Percentiles rank a stretch among this genome's conserved stretches.
Conservation (phyloP, 2,797 vertebrate genomes). For the Thripadectes ignobilis region DNA sequence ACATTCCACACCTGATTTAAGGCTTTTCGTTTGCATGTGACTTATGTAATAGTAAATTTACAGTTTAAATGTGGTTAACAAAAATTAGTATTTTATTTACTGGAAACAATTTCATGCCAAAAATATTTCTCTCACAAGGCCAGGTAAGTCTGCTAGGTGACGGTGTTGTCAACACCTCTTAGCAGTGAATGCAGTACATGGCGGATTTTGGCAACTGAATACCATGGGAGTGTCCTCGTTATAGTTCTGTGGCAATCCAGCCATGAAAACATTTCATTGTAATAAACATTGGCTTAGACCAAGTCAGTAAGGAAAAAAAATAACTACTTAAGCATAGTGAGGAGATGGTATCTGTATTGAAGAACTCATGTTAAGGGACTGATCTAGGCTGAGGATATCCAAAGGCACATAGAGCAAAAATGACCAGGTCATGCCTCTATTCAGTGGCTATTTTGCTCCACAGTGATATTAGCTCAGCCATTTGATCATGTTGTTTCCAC, state of each 20-base stretch:
- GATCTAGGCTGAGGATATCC: neutral
- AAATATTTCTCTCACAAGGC: neutral
- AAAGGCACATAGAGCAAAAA: neutral
- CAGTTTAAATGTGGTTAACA: conserved; percentile 9
- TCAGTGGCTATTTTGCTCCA: neutral
- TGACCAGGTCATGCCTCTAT: neutral
- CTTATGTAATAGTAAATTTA: neutral
- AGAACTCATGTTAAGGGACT: neutral
- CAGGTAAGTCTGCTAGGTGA: neutral
- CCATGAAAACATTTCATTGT: neutral
- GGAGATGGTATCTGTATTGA: neutral
- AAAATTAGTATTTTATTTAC: conserved; percentile 42
- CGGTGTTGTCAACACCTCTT: neutral
- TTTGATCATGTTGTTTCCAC: neutral
- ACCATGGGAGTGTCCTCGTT: neutral
- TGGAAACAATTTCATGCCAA: conserved; percentile 4
- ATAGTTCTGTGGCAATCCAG: neutral
- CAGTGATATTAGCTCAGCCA: neutral
- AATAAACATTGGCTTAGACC: neutral
- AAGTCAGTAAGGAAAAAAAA: neutral
- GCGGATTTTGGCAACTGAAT: neutral
- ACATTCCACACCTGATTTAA: conserved; percentile 5
- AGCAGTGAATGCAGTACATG: neutral
- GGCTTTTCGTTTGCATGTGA: conserved; percentile 22
- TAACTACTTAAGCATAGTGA: neutral